Conservation (phyloP, 2,797 vertebrate genomes). For the Urophycis tenuis region DNA sequence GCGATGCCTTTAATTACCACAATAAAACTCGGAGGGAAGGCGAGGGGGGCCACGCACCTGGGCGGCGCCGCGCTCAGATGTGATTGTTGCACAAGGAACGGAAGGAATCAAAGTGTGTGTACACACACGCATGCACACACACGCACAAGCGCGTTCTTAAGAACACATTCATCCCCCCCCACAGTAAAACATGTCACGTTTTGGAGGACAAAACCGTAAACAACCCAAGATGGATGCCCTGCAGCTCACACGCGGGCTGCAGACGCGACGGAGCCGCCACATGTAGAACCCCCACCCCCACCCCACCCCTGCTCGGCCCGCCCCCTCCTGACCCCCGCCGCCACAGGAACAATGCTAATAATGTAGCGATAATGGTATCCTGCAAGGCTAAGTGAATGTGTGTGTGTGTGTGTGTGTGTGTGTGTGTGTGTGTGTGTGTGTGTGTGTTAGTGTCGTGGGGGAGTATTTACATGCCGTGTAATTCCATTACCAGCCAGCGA, state of each 20-base stretch:
- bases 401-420: background rate
- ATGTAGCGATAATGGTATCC: background rate
- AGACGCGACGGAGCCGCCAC: background rate
- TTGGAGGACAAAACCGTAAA: background rate
- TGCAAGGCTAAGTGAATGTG: background rate
- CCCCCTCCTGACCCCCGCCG: background rate
- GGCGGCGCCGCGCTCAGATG: background rate
- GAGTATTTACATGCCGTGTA: background rate
- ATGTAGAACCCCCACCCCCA: background rate
- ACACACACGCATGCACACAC: background rate
- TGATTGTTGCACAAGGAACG: background rate
- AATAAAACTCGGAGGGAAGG: background rate
- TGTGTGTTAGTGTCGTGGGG: background rate
- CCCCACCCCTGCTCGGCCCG: background rate
- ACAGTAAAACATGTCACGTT: background rate
- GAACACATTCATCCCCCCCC: background rate
- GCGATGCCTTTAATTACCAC: background rate
- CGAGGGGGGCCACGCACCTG: background rate
- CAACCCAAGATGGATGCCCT: background rate
- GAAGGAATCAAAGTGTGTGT: background rate
- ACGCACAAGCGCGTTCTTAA: background rate
- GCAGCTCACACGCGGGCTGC: background rate
- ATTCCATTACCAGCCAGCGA: constrained; percentile 3
- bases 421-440: background rate
- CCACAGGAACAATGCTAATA: background rate